phyloP scores from a whole-genome alignment of 2,888 invertebrate species.

The Plebejus argus region DNA sequence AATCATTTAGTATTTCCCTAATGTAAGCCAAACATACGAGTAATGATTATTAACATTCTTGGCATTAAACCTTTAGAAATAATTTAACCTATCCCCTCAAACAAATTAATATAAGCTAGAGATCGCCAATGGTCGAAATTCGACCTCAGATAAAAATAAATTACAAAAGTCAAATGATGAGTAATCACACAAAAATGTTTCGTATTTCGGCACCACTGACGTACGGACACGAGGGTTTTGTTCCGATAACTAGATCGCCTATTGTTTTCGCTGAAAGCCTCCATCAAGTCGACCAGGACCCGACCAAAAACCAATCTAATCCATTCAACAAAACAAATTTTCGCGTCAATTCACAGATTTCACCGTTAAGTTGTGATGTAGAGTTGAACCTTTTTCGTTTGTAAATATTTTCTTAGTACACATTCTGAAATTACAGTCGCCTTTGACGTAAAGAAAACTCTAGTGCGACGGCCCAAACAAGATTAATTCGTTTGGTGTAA shows the following conservation, averaged over 20 bases:
- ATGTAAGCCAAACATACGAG: no score
- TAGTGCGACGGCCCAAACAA: not conserved
- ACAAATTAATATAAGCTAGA: not conserved
- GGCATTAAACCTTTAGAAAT: no score
- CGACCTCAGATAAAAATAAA: no score
- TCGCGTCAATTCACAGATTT: constrained; percentile 2
- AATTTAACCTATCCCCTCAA: no score
- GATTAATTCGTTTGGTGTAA: constrained; percentile 10
- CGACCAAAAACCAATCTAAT: constrained; percentile 5
- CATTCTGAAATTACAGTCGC: constrained; percentile 28
- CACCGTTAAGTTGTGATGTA: constrained; percentile 23
- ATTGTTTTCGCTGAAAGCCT: constrained; percentile 21
- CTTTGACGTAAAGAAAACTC: constrained; percentile 23
- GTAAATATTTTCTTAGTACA: constrained; percentile 12
- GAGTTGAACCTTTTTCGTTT: constrained; percentile 15
- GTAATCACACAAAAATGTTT: not conserved
- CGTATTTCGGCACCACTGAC: not conserved
- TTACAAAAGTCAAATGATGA: no score
- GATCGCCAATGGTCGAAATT: no score
- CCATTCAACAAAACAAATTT: constrained; percentile 29
- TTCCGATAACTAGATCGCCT: not conserved
- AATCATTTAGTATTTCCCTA: no score
- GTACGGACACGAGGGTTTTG: not conserved
- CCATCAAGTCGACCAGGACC: not conserved
- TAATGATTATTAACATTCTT: no score